Evolutionary conservation across 2,113 vertebrate genomes (phyloP).

Genomic region (Coptodon rendalli): DNA sequence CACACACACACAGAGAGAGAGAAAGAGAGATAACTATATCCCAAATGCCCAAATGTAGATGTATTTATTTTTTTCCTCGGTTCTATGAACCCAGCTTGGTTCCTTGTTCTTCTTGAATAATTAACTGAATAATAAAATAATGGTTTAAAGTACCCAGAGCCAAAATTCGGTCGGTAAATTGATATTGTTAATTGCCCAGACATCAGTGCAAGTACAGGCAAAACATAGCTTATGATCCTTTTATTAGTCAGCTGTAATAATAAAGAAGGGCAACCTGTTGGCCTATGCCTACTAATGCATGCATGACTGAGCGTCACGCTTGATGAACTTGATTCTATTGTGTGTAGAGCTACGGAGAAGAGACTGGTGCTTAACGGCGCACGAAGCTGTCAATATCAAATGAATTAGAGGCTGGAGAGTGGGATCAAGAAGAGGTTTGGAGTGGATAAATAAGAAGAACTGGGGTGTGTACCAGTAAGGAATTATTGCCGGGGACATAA

Average conservation of each 20-base stretch:
- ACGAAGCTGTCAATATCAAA: background rate
- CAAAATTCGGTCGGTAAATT: background rate
- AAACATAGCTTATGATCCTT: background rate
- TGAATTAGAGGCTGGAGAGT: background rate
- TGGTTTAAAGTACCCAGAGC: background rate
- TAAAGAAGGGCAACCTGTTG: background rate
- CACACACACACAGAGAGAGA: background rate
- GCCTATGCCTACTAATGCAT: background rate
- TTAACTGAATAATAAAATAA: background rate
- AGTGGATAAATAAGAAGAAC: background rate
- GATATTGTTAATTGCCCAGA: background rate
- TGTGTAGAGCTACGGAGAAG: background rate
- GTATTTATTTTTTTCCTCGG: background rate
- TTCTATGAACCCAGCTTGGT: background rate
- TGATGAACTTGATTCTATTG: background rate
- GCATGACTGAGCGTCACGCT: background rate
- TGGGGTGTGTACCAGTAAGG: conserved; percentile 32
- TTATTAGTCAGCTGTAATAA: background rate
- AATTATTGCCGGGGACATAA: conserved; percentile 47
- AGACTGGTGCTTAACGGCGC: conserved; percentile 2
- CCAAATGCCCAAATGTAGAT: background rate
- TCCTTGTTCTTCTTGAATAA: background rate
- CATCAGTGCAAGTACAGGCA: background rate
- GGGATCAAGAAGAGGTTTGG: conserved; percentile 1
- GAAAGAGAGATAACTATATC: background rate